A percentile compares a stretch with the other conserved stretches of the same genome.
These are phyloP conservation scores for Meloe dianella DNA, from an alignment of 2,888 invertebrate species.

Conservation along the genomic window DNA sequence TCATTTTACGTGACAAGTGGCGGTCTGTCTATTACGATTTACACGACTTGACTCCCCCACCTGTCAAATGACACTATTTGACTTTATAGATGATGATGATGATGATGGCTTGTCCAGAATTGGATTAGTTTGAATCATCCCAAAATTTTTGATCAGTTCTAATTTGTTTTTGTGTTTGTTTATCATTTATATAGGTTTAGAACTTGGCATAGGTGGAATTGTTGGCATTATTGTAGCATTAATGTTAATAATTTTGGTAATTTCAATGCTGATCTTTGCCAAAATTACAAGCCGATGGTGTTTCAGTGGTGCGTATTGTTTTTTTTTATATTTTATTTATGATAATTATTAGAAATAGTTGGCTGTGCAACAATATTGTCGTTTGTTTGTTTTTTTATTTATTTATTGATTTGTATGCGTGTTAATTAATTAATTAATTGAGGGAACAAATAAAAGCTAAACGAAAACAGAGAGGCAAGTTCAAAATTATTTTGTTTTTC, in stretches of 20 bases:
- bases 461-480: background rate
- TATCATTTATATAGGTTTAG: conserved; percentile 66
- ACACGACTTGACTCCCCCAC: too few species aligned
- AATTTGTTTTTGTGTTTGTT: conserved; percentile 4
- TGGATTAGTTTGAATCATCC: too few species aligned
- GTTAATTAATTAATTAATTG: background rate
- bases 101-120: too few species aligned
- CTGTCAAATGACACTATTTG: too few species aligned
- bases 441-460: conserved; percentile 9
- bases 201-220: conserved; percentile 76
- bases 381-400: background rate
- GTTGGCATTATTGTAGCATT: conserved; percentile 78
- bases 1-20: too few species aligned
- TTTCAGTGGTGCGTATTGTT: conserved; percentile 75
- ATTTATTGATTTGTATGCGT: background rate
- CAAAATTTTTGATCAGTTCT: background rate
- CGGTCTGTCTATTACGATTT: too few species aligned
- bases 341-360: background rate
- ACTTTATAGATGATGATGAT: too few species aligned
- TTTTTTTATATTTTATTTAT: conserved; percentile 1
- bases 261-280: conserved; percentile 74
- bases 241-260: conserved; percentile 68
- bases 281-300: conserved; percentile 85
- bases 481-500: background rate
- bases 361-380: background rate